Evolutionary conservation across 2,888 invertebrate species (phyloP), one percentile per base, ranked within the genome.

Genomic region (Xestia rhomboidea): DNA sequence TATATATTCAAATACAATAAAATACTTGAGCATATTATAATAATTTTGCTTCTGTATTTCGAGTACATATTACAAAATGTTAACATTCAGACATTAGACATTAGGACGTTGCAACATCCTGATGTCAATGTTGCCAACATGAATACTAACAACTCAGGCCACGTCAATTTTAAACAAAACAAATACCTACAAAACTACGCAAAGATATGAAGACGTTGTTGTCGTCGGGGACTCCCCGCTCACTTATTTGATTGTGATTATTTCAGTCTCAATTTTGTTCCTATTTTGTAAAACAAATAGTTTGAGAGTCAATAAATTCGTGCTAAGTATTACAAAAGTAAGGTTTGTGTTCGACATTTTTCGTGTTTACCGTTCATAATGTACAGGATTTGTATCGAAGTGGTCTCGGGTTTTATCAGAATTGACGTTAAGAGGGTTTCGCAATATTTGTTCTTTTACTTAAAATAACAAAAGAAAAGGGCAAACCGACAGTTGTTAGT

Each of bases 361-460:
- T 76, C 76, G n/a, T 70, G 21, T 49, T 76, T 44, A 67, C 7
- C 46, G 68, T 81, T 51, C 63, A 76, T 74, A 76, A 54, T 68
- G 74, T 73, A 71, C 34, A 38, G 27, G 63, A 73, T 76, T 72
- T 73, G 60, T 75, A 46, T 71, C 27, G n/a, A 46, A 71, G 34
- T 60, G 70, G 41, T 68, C 38, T 49, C 44, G 54, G 21, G 49
- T 68, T 73, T 85, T 73, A 84, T 82, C 49, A 82, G 67, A 81
- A 71, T 71, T 85, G 77, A 85, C 77, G 85, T 73, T 76, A 85
- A 85, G 51, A 73, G 62, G 57, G 62, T 34, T 71, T 72, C 51
- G 34, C 69, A 21, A 76, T 81, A 68, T 85, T 69, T 73, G 54
- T 71, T 63, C 5, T 68, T 76, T 76, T 73, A 71, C 68, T 75